Conservation (phyloP, 1,140 invertebrate genomes). For the Saccostrea echinata region DNA sequence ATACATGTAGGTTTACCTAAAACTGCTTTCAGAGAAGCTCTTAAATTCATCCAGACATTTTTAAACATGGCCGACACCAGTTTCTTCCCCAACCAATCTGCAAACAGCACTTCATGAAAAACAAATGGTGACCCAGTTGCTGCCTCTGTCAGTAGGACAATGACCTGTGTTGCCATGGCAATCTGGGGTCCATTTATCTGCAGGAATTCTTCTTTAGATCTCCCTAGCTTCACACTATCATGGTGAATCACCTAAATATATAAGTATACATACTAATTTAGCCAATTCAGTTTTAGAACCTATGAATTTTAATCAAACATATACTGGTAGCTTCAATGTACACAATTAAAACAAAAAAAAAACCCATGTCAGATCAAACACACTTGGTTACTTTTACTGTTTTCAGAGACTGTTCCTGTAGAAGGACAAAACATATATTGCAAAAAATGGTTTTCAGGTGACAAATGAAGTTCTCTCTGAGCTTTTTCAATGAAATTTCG, state of each 20-base stretch:
- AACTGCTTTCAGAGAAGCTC: conserved; percentile 75
- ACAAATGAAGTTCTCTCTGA: no score
- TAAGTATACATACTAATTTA: neutral
- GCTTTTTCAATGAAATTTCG: no score
- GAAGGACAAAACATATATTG: no score
- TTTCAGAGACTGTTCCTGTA: no score
- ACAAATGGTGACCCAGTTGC: conserved; percentile 74
- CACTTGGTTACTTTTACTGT: no score
- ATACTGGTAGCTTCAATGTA: neutral
- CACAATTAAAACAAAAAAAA: no score
- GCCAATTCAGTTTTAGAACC: neutral
- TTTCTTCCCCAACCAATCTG: conserved; percentile 79
- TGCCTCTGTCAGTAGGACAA: conserved; percentile 75
- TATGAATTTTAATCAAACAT: neutral
- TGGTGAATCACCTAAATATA: conserved; percentile 75
- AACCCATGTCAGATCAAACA: no score
- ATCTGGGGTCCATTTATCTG: conserved; percentile 75
- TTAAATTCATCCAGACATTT: conserved; percentile 72
- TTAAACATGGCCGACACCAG: conserved; percentile 77
- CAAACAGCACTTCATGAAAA: conserved; percentile 78
- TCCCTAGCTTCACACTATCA: conserved; percentile 75
- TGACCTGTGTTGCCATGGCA: conserved; percentile 73
- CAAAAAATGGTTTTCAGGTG: no score
- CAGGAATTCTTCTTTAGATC: conserved; percentile 78
- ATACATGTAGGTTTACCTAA: conserved; percentile 66